These are phyloP conservation scores for Chlorops oryzae DNA, from an alignment of 1,140 invertebrate genomes.

Conservation along the genomic window DNA sequence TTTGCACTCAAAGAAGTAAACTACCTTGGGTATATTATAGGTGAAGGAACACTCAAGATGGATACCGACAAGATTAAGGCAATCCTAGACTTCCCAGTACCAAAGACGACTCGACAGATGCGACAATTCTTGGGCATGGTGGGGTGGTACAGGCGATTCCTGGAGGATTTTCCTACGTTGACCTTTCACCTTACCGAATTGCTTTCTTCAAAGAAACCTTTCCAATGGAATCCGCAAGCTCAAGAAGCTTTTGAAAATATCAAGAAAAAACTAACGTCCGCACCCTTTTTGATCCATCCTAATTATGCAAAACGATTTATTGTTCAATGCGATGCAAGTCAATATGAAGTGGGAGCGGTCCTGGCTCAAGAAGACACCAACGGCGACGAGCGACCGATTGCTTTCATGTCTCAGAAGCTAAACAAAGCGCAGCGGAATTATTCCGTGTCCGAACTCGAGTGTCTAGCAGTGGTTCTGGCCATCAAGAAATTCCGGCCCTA, in stretches of 20 bases:
- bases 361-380: conserved; percentile 9
- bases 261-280: background rate
- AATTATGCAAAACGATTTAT: too few species aligned
- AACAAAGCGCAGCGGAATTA: conserved; percentile 44
- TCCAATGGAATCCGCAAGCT: conserved; percentile 5
- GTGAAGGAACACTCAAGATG: background rate
- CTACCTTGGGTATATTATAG: background rate
- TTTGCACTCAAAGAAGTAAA: background rate
- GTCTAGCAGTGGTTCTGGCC: conserved; percentile 46
- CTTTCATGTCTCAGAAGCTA: conserved; percentile 42
- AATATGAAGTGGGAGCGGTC: conserved; percentile 14
- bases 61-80: background rate
- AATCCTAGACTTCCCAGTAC: background rate
- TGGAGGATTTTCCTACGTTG: conserved; percentile 11
- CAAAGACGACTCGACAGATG: background rate
- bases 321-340: conserved; percentile 16
- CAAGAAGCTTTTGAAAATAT: conserved; percentile 5
- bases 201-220: conserved; percentile 7
- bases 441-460: conserved; percentile 48
- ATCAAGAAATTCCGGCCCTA: conserved; percentile 46
- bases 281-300: conserved; percentile 30
- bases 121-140: background rate
- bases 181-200: conserved; percentile 13
- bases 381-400: conserved; percentile 27
- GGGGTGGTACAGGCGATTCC: conserved; percentile 12